phyloP scores from a whole-genome alignment of 2,888 invertebrate species.

The Psylliodes chrysocephalus region DNA sequence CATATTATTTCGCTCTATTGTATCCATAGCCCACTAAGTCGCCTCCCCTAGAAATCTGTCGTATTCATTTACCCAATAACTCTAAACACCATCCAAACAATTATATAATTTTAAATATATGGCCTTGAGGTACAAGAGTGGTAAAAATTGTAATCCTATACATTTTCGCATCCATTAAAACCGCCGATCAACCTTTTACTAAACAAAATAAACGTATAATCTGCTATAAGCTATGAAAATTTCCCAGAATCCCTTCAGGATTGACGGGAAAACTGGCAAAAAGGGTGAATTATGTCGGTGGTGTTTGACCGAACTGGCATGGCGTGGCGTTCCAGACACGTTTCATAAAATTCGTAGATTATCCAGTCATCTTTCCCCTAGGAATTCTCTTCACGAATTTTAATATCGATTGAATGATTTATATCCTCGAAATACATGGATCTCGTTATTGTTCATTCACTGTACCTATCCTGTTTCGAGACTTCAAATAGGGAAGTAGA shows the following conservation, averaged over 20 bases:
- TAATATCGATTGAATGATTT: constrained; percentile 21
- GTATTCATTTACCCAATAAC: too few species aligned
- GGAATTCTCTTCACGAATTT: constrained; percentile 27
- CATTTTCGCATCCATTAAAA: background rate
- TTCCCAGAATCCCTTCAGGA: constrained; percentile 52
- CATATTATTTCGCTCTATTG: too few species aligned
- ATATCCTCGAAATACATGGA: constrained; percentile 6
- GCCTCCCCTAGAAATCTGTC: too few species aligned
- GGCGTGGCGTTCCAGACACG: constrained; percentile 32
- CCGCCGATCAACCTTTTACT: background rate
- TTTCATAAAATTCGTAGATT: constrained; percentile 44
- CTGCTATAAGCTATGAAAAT: constrained; percentile 54
- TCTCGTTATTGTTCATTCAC: background rate
- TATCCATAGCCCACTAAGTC: too few species aligned
- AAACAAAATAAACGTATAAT: background rate
- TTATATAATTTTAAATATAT: too few species aligned
- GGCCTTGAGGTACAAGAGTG: too few species aligned
- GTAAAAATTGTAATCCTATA: too few species aligned
- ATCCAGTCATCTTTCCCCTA: constrained; percentile 39
- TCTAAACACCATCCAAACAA: too few species aligned
- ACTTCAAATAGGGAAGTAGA: too few species aligned
- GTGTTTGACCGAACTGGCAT: constrained; percentile 16
- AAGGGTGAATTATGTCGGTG: constrained; percentile 46
- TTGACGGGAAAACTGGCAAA: constrained; percentile 48
- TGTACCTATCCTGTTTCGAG: too few species aligned